These are phyloP conservation scores for Adela reaumurella DNA, from an alignment of 2,888 invertebrate genomes.

Conservation along the genomic window DNA sequence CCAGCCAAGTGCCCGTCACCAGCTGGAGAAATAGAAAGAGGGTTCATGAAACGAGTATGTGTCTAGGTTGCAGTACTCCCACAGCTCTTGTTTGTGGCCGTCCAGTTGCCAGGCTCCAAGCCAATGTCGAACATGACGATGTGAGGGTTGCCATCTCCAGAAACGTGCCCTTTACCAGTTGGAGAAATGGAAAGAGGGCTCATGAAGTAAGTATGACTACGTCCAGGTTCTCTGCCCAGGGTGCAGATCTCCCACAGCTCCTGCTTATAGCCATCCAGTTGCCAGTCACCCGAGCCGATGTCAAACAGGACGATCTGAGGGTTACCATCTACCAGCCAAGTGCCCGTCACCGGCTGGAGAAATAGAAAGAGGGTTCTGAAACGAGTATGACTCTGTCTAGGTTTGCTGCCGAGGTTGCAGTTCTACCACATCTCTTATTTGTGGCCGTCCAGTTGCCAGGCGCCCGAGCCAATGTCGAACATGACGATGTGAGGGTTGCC, in stretches of 20 bases:
- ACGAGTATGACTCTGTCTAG: no score
- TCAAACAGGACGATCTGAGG: constrained; percentile 97
- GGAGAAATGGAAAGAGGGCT: no score
- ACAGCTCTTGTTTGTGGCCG: constrained; percentile 90
- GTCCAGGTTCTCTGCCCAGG: constrained; percentile 84
- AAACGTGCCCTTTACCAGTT: not conserved
- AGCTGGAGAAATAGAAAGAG: constrained; percentile 60
- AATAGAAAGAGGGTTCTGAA: no score
- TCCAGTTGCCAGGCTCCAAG: constrained; percentile 95
- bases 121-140: constrained; percentile 97
- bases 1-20: constrained; percentile 96
- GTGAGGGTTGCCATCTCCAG: constrained; percentile 99
- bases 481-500: constrained; percentile 98
- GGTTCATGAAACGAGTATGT: constrained; percentile 13
- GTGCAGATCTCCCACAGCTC: constrained; percentile 88
- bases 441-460: constrained; percentile 93
- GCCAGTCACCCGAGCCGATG: constrained; percentile 94
- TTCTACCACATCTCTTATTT: constrained; percentile 92
- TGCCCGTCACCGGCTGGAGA: no score
- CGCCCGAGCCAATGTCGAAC: constrained; percentile 95
- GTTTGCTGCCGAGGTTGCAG: constrained; percentile 77
- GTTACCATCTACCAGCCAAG: constrained; percentile 99
- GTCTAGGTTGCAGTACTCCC: constrained; percentile 84
- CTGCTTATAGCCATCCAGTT: constrained; percentile 90
- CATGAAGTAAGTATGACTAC: no score